Percentiles rank a stretch among this genome's conserved stretches.
Conservation (phyloP, 2,113 vertebrate genomes). For the Rhabdornis inornatus region DNA sequence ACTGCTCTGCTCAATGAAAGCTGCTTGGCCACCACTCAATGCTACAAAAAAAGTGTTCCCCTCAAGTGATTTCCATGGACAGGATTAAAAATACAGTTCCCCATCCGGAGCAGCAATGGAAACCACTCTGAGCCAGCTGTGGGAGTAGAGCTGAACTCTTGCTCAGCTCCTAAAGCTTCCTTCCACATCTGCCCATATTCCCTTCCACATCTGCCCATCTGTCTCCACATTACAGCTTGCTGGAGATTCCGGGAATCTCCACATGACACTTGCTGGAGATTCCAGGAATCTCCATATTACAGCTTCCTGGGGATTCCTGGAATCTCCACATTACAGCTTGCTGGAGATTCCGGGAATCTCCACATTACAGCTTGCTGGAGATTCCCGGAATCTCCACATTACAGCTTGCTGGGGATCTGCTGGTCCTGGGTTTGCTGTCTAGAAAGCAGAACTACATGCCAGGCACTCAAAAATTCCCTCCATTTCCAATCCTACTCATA, state of each 20-base stretch:
- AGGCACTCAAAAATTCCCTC: background rate
- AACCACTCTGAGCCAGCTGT: background rate
- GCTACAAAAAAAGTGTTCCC: fast-evolving
- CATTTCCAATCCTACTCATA: background rate
- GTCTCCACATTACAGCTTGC: background rate
- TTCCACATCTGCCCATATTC: background rate
- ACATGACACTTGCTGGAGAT: background rate
- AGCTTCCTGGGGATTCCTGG: background rate
- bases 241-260: background rate
- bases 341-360: background rate
- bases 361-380: background rate
- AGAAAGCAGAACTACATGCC: background rate
- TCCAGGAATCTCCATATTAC: fast-evolving
- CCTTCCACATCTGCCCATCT: too few relatives aligned
- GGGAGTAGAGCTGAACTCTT: background rate
- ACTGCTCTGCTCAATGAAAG: background rate
- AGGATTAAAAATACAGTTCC: background rate
- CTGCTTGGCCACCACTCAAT: background rate
- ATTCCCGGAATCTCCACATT: background rate
- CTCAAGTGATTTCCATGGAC: background rate
- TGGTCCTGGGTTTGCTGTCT: background rate
- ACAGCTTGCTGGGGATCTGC: background rate
- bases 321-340: background rate
- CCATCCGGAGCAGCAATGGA: background rate
- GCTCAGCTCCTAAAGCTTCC: background rate